phyloP scores from a whole-genome alignment of 2,797 vertebrate species.

The Pelochelys cantorii region DNA sequence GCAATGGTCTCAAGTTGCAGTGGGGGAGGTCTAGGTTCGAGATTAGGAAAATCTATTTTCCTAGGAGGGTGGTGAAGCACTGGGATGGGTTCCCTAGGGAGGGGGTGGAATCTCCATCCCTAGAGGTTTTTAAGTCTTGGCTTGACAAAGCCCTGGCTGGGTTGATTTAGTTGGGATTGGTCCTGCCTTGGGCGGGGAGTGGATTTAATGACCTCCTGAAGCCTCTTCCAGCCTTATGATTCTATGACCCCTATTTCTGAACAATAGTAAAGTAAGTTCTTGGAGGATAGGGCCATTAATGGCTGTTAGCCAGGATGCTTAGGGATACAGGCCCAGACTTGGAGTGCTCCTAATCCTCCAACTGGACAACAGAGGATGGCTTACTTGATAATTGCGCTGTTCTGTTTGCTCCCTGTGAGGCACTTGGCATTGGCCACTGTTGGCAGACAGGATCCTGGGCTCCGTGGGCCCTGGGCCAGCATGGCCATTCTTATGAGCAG shows the following conservation, averaged over 20 bases:
- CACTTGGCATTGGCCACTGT: not conserved
- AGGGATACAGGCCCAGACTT: not conserved
- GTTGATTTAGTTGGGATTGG: too few relatives aligned
- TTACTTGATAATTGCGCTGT: not conserved
- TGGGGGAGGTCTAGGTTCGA: too few relatives aligned
- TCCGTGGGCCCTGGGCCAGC: not conserved
- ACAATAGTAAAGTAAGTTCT: not conserved
- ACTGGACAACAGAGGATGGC: not conserved
- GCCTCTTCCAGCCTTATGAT: too few relatives aligned
- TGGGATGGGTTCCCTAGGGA: too few relatives aligned
- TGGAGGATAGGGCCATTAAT: not conserved
- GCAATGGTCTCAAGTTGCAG: too few relatives aligned
- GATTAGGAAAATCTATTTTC: too few relatives aligned
- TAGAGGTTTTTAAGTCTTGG: too few relatives aligned
- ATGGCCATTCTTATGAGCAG: rapidly evolving
- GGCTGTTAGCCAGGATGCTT: not conserved
- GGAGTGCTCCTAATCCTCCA: not conserved
- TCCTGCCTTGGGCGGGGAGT: too few relatives aligned
- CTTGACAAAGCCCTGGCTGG: too few relatives aligned
- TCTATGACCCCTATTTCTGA: not conserved
- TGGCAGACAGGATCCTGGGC: not conserved
- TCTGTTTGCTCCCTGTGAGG: not conserved
- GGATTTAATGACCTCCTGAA: too few relatives aligned
- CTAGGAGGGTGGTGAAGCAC: too few relatives aligned
- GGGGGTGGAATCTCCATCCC: too few relatives aligned